Conservation (phyloP, 2,797 vertebrate genomes). For the Hypotaenidia okinawae region DNA sequence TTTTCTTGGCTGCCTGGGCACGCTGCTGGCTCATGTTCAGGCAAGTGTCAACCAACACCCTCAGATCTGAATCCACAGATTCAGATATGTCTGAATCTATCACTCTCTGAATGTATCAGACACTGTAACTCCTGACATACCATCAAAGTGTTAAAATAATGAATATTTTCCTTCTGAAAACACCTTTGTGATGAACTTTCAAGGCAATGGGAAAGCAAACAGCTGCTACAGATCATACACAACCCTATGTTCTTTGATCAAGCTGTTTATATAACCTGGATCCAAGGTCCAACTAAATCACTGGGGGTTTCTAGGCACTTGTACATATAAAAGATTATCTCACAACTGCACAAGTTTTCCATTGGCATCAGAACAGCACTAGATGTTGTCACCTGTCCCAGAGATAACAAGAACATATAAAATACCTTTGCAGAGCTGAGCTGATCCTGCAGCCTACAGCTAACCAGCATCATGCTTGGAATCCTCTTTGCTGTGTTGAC, state of each 20-base stretch:
- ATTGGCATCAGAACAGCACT: background rate
- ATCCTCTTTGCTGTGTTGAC: background rate
- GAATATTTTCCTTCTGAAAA: background rate
- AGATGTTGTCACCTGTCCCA: background rate
- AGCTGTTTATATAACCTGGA: background rate
- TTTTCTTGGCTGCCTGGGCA: too few relatives aligned
- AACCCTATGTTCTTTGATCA: background rate
- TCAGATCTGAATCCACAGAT: too few relatives aligned
- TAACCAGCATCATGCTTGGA: slow-evolving; percentile 11
- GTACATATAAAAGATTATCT: slow-evolving; percentile 6
- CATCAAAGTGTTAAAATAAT: background rate
- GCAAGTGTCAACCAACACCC: too few relatives aligned
- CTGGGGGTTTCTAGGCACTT: background rate
- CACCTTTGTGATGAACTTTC: background rate
- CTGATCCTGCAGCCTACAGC: background rate
- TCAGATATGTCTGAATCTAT: background rate
- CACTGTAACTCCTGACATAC: background rate
- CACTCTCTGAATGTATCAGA: background rate
- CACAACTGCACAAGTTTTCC: background rate
- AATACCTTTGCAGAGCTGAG: background rate
- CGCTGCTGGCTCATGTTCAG: too few relatives aligned
- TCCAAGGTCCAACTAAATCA: background rate
- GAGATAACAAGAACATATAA: slow-evolving; percentile 28
- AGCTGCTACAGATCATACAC: background rate
- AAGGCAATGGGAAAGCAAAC: slow-evolving; percentile 27